Evolutionary conservation across 2,113 vertebrate species (phyloP), one percentile per base, ranked within the genome.

Genomic region (Thomomys bottae): DNA sequence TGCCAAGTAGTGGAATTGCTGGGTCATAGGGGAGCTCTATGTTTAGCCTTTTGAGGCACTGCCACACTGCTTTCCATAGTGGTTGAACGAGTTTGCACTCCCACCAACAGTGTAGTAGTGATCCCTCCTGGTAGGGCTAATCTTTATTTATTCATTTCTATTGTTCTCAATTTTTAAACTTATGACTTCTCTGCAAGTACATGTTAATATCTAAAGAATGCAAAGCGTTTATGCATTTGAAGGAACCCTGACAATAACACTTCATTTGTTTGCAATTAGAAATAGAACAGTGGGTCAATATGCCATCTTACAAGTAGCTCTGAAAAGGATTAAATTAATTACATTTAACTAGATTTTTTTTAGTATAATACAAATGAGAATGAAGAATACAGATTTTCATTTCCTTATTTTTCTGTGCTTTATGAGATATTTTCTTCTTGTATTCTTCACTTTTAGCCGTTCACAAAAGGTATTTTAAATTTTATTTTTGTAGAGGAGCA

Each of bases 261-360:
- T 91, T 81, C 45, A 67, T 79, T 91, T 73, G 6, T 18, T 94
- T 92, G 38, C 17, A 93, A 10, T 84, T 67, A 17, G n/a, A 91
- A 94, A 95, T 96, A 85, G 57, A 89, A 63, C 64, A 93, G 20
- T 36, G 26, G 85, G 93, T 96, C 93, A 96, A 90, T 94, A 93
- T 72, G 88, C 82, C 72, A 89, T 91, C 78, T 89, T 32, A 14
- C 85, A 94, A 88, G 76, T 85, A 59, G 15, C 79, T 90, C 75
- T 23, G 21, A 79, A 91, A 42, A 90, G 34, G 95, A 95, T 95
- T 96, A 80, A 91, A 70, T 95, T 94, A 96, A 95, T 95, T 91
- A 94, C n/a, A 38, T 90, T 87, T 89, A 89, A 28, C 34, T 93
- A 28, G 49, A 38, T 77, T 91, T 93, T 89, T 91, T 82, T 87